Base-by-base conservation (phyloP, 2,888 invertebrate species). In the Petrolisthes manimaculis region DNA sequence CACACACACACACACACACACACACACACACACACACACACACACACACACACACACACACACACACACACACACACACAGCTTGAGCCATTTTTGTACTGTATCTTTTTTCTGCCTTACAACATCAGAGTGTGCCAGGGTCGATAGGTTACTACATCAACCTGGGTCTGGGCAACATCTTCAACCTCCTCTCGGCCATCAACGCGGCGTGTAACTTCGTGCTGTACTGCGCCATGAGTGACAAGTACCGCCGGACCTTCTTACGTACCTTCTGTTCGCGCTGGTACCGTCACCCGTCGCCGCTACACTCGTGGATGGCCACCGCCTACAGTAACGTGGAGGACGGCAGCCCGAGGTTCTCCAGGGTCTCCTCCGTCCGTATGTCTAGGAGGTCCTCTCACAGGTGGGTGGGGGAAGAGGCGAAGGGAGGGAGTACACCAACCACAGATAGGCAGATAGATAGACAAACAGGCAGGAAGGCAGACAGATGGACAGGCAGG, bases 191-290 rank as follows among this genome's bases (percentile, higher is more conserved):
- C 87, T 94, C 95, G 51, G 94, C 95, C 88, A 93, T 96, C 87
- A 96, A 96, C 93, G 95, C 96, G 8, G 95, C 96, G 0, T 95
- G 95, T 82, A 96, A 96, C 93, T 96, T 96, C 93, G 93, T 96
- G 91, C 94, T 96, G 89, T 96, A 96, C 93, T 96, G 96, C 92
- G 95, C 95, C 79, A 94, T 97, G 92, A 96, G 96, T 91, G 95
- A 95, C 92, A 95, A 96, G 92, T 96, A 96, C 93, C 94, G 96
- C 78, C 94, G 94, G 91, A 96, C 95, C 3, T 93, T 93, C 91
- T 87, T 93, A 54, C 86, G 91, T 69, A 92, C 92, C 54, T 93
- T 93, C 90, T 91, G 92, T 56, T 92, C 92, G 5, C 92, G 92
- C 69, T 91, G 92, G 88, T 88, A 88, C 84, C 88, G 88, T 4